These are phyloP conservation scores for Brachypalpus laphriformis DNA, from an alignment of 2,888 invertebrate genomes.

Conservation along the genomic window DNA sequence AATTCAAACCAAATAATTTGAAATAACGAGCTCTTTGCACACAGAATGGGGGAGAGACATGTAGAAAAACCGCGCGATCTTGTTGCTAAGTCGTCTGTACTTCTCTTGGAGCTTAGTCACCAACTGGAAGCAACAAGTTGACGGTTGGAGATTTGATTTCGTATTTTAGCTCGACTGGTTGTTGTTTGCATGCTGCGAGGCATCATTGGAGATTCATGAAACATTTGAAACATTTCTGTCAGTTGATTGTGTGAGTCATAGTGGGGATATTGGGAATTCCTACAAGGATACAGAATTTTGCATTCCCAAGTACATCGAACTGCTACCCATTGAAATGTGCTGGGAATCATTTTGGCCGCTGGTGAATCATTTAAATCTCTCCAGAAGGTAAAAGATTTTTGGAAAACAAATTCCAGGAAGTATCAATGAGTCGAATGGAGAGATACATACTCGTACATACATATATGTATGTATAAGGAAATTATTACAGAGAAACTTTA, in stretches of 20 bases:
- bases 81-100: conserved; percentile 53
- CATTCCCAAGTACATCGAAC: conserved; percentile 2
- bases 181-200: conserved; percentile 17
- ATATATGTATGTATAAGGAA: no score
- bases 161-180: background rate
- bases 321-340: conserved; percentile 11
- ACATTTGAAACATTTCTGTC: no score
- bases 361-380: conserved; percentile 34
- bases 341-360: conserved; percentile 30
- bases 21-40: conserved; percentile 57
- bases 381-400: background rate
- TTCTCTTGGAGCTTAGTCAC: conserved; percentile 45
- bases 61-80: conserved; percentile 65
- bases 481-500: background rate
- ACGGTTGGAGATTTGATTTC: conserved; percentile 57
- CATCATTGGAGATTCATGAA: conserved; percentile 23
- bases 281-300: background rate
- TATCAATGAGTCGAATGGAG: conserved; percentile 11
- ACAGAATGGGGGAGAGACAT: conserved; percentile 31
- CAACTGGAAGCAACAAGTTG: conserved; percentile 72
- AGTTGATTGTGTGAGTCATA: conserved; percentile 10
- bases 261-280: background rate
- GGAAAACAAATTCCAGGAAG: conserved; percentile 51
- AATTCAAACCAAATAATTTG: conserved; percentile 61
- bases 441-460: no score